Conservation (phyloP, 2,888 invertebrate species). For the Philonicus albiceps region DNA sequence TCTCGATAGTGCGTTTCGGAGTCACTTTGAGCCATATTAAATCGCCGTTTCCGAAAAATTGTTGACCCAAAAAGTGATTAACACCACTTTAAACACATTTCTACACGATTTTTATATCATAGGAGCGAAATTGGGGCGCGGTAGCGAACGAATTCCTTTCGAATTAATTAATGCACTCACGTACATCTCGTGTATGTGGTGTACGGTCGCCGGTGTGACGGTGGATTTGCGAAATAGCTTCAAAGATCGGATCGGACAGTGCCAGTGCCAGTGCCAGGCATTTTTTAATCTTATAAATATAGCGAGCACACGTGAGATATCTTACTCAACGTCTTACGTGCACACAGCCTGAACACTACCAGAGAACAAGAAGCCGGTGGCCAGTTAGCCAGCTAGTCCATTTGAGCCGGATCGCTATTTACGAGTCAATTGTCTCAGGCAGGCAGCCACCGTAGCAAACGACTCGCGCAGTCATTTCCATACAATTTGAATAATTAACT, state of each 20-base stretch:
- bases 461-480: constrained; percentile 29
- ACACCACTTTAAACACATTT: not conserved
- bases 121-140: not conserved
- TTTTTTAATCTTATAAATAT: constrained; percentile 14
- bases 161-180: not conserved
- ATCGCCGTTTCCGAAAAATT: not conserved
- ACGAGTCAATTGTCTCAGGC: constrained; percentile 29
- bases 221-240: constrained; percentile 4
- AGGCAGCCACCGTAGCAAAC: not conserved
- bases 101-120: not conserved
- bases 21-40: not conserved
- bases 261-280: not conserved
- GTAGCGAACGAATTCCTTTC: not conserved
- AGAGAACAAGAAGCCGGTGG: not conserved
- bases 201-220: not conserved
- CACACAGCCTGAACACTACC: not conserved
- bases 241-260: constrained; percentile 7
- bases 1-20: no score
- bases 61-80: not conserved
- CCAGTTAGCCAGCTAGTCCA: constrained; percentile 15
- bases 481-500: constrained; percentile 46
- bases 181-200: not conserved
- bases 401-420: constrained; percentile 23
- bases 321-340: not conserved
- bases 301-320: constrained; percentile 20